These are phyloP conservation scores for Passer montanus DNA, from an alignment of 2,113 vertebrate species.

Conservation along the genomic window DNA sequence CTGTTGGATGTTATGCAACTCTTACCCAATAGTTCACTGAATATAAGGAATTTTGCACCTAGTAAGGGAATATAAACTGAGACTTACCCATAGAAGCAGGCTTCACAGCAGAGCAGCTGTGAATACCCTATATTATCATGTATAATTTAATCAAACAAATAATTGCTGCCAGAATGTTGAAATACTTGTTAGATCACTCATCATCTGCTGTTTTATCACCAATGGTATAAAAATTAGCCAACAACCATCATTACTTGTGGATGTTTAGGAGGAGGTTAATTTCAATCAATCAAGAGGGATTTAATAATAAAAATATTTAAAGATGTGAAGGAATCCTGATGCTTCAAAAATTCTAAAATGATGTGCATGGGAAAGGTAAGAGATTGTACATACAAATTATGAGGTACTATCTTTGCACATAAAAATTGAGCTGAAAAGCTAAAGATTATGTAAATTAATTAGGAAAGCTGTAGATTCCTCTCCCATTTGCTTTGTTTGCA, in stretches of 20 bases:
- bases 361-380: background rate
- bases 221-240: background rate
- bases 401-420: background rate
- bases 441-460: background rate
- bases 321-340: background rate
- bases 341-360: background rate
- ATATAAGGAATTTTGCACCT: background rate
- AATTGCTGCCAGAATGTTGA: background rate
- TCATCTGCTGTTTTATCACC: background rate
- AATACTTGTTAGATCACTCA: background rate
- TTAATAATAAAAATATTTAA: background rate
- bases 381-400: background rate
- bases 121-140: background rate
- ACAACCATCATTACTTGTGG: background rate
- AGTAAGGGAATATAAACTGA: background rate
- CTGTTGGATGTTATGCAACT: background rate
- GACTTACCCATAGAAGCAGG: background rate
- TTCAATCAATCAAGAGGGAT: background rate
- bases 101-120: background rate
- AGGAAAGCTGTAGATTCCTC: background rate
- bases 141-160: background rate
- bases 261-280: background rate
- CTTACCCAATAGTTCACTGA: background rate
- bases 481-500: slow-evolving; percentile 31
- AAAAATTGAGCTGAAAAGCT: background rate